phyloP scores from a whole-genome alignment of 1,140 invertebrate species.

The Euwallacea fornicatus region DNA sequence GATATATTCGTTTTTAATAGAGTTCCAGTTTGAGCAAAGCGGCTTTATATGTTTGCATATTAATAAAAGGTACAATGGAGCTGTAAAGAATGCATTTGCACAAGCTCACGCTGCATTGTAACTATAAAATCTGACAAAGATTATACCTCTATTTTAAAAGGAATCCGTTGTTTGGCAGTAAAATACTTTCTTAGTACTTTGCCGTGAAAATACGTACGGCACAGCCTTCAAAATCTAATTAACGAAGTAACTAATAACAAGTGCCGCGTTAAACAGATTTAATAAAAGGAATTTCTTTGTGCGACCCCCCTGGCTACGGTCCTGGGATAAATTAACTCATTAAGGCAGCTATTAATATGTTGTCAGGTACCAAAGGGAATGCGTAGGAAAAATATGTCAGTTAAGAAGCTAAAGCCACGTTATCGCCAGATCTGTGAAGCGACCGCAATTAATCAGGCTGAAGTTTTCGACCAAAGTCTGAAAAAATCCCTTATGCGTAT shows the following conservation, averaged over 20 bases:
- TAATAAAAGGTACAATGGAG: conserved; percentile 3
- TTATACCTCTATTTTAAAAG: not conserved
- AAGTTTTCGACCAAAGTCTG: not conserved
- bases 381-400: conserved; percentile 32
- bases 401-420: conserved; percentile 21
- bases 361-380: conserved; percentile 29
- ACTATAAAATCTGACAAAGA: not conserved
- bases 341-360: conserved; percentile 30
- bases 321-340: conserved; percentile 26
- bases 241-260: conserved; percentile 2
- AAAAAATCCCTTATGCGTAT: not conserved
- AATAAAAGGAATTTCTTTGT: conserved; percentile 3
- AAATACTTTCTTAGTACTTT: not conserved
- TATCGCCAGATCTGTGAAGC: conserved; percentile 22
- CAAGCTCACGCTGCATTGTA: not conserved
- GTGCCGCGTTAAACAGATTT: not conserved
- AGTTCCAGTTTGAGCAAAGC: no score
- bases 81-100: not conserved
- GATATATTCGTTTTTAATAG: no score
- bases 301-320: conserved; percentile 19
- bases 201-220: not conserved
- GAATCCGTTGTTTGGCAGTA: not conserved
- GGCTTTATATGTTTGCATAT: not conserved
- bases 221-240: not conserved
- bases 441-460: conserved; percentile 10